These are phyloP conservation scores for Caenorhabditis sp. DNA, from an alignment of 2,888 invertebrate species.

Conservation along the genomic window DNA sequence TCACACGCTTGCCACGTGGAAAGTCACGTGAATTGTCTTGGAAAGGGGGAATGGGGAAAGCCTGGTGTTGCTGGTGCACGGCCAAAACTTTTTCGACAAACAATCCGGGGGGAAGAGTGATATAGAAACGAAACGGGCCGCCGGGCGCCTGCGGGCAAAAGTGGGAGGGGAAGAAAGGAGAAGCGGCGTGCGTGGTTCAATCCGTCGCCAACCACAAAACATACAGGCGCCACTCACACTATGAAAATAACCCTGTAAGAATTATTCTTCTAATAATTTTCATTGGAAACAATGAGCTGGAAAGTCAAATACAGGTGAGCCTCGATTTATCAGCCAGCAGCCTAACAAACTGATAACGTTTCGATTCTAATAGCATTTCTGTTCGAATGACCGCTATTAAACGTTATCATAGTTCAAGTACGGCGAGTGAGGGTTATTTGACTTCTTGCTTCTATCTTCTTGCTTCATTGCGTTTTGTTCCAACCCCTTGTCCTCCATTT, in stretches of 20 bases:
- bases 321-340: background rate
- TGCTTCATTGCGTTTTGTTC: too few species aligned
- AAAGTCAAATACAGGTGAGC: conserved; percentile 33
- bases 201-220: conserved; percentile 14
- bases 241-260: too few species aligned
- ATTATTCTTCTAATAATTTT: too few species aligned
- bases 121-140: conserved; percentile 40
- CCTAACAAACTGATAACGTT: background rate
- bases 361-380: background rate
- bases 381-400: conserved; percentile 3
- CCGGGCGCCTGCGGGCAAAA: background rate
- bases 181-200: background rate
- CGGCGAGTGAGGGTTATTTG: background rate
- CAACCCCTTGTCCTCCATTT: background rate
- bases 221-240: conserved; percentile 21
- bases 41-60: too few species aligned
- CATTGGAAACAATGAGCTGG: conserved; percentile 38
- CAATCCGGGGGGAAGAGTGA: conserved; percentile 41
- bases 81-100: conserved; percentile 44
- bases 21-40: conserved; percentile 39
- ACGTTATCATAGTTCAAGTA: background rate
- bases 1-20: conserved; percentile 54
- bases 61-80: conserved; percentile 18
- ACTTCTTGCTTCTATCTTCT: background rate
- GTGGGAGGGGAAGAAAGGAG: conserved; percentile 10